Evolutionary conservation across 2,797 vertebrate genomes (phyloP).

Genomic region (Coregonus sp.): DNA sequence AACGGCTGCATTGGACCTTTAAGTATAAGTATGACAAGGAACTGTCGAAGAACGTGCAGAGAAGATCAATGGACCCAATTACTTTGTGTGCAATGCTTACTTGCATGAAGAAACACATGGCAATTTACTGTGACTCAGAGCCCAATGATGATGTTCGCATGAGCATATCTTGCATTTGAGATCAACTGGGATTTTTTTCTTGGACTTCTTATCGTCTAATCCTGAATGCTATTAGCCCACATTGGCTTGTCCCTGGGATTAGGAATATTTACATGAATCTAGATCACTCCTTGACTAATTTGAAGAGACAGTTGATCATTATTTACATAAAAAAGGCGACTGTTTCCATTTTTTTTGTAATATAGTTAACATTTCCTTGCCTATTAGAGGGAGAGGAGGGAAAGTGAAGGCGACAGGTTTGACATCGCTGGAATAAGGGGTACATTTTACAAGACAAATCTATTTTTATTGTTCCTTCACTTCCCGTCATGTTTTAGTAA

Average conservation of each 20-base stretch:
- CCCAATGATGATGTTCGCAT: not conserved
- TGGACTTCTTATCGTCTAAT: not conserved
- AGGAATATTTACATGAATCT: slow-evolving; percentile 1
- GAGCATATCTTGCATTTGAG: too few species aligned
- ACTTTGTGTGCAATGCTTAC: not conserved
- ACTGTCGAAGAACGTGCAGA: too few species aligned
- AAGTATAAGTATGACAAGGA: too few species aligned
- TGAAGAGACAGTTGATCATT: slow-evolving; percentile 18
- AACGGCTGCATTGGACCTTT: too few species aligned
- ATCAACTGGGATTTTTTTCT: not conserved
- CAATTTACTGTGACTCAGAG: not conserved
- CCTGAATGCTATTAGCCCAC: not conserved
- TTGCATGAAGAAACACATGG: not conserved
- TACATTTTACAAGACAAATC: slow-evolving; percentile 30
- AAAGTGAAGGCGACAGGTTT: slow-evolving; percentile 26
- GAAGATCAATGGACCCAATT: not conserved
- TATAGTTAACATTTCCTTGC: not conserved
- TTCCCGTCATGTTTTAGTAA: slow-evolving; percentile 31
- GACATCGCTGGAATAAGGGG: slow-evolving; percentile 34
- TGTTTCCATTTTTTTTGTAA: slow-evolving; percentile 9
- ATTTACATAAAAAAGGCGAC: not conserved
- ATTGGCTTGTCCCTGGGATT: not conserved
- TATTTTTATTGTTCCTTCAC: slow-evolving; percentile 24
- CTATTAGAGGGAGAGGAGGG: slow-evolving; percentile 24
- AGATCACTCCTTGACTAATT: slow-evolving; percentile 3